Evolutionary conservation across 2,797 vertebrate species (phyloP).

Genomic region (Sebastes flavidus): DNA sequence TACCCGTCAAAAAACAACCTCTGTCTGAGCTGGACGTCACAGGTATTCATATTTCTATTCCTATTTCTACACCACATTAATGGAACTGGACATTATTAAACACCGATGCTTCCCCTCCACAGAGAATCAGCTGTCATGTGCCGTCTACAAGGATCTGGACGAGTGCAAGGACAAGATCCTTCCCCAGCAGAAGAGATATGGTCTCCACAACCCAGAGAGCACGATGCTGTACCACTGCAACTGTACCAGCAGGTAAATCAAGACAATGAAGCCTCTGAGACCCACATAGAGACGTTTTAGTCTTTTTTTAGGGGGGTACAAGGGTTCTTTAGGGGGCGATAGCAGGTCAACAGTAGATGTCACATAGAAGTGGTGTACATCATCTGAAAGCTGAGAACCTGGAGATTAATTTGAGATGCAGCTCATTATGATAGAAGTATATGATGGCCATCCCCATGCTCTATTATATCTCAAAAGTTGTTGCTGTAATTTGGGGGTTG

Average conservation of each 20-base stretch:
- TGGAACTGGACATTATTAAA: not conserved
- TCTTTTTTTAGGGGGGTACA: no score
- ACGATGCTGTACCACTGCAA: slow-evolving; percentile 87
- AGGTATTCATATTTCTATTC: slow-evolving; percentile 36
- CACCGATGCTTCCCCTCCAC: not conserved
- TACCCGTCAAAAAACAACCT: not conserved
- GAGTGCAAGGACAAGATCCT: slow-evolving; percentile 80
- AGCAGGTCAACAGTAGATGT: no score
- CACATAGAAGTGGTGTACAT: no score
- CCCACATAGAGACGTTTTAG: no score
- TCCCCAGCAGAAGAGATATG: slow-evolving; percentile 78
- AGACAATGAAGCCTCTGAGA: not conserved
- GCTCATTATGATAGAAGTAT: no score
- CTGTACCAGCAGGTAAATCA: slow-evolving; percentile 83
- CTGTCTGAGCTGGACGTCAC: not conserved
- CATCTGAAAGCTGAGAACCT: no score
- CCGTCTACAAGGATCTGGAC: slow-evolving; percentile 77
- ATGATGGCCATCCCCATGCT: no score
- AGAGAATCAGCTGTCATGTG: slow-evolving; percentile 70
- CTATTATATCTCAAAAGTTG: no score
- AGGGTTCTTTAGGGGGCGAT: no score
- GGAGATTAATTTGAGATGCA: no score
- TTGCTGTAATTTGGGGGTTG: no score
- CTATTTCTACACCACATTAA: not conserved
- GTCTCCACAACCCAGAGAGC: slow-evolving; percentile 76